Evolutionary conservation across 2,888 invertebrate species (phyloP).

Genomic region (Microchrysa polita): DNA sequence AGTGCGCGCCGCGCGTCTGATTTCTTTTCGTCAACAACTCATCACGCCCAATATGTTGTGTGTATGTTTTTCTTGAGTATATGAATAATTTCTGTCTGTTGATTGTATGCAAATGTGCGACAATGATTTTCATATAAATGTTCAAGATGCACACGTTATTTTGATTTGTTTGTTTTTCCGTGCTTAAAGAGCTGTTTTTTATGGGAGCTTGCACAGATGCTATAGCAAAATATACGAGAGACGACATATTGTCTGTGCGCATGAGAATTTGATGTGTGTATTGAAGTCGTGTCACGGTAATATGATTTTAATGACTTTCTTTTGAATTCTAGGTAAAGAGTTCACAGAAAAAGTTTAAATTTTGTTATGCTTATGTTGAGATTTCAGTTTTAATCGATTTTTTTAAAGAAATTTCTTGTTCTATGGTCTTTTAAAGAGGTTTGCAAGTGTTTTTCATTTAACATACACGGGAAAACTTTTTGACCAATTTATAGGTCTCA

Average conservation of each 20-base stretch:
- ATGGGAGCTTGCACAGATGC: no score
- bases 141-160: not conserved
- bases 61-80: no score
- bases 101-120: not conserved
- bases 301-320: constrained; percentile 38
- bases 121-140: constrained; percentile 1
- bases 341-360: no score
- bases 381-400: no score
- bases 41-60: not conserved
- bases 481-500: no score
- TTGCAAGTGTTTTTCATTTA: no score
- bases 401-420: no score
- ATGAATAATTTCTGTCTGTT: not conserved
- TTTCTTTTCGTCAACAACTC: constrained; percentile 23
- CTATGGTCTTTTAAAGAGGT: no score
- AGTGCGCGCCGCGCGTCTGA: constrained; percentile 23
- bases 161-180: not conserved
- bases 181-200: no score
- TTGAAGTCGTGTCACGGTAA: constrained; percentile 32
- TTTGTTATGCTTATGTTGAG: no score
- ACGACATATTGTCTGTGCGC: not conserved
- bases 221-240: no score
- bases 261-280: not conserved
- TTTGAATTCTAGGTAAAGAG: not conserved
- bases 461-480: no score